A percentile compares a stretch with the other conserved stretches of the same genome.
Evolutionary conservation across 64 coral and sea anemone genomes (phyloP).

Genomic region (Platygyra sinensis): DNA sequence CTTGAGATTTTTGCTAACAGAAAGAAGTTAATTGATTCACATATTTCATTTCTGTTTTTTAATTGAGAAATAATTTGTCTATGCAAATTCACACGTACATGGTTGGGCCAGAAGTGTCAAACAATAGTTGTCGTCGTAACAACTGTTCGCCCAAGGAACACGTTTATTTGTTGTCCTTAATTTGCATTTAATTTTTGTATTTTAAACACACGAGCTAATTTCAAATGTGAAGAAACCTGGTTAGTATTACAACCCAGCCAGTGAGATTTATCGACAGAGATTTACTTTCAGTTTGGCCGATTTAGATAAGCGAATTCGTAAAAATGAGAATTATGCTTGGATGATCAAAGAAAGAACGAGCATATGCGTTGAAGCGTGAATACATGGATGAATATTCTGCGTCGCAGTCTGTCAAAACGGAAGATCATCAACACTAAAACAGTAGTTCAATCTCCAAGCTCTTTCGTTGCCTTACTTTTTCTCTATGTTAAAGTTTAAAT

Average conservation of each 20-base stretch:
- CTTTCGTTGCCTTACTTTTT: neutral
- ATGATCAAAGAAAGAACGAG: neutral
- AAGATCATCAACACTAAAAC: neutral
- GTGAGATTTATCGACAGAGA: neutral
- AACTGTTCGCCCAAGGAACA: neutral
- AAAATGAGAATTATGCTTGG: constrained; percentile 13
- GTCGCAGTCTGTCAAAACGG: neutral
- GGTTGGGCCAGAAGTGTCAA: neutral
- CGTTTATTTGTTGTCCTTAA: neutral
- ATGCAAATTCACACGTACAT: constrained; percentile 29
- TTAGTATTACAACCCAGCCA: neutral
- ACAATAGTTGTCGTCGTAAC: neutral
- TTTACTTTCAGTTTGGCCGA: neutral
- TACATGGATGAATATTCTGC: constrained; percentile 27
- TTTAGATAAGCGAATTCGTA: constrained; percentile 1
- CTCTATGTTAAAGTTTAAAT: neutral
- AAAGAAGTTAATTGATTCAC: neutral
- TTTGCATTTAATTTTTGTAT: constrained; percentile 11
- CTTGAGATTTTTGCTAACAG: neutral
- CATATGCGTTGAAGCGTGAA: constrained; percentile 32
- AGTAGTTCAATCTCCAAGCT: neutral
- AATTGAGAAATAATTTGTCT: neutral
- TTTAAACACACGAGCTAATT: neutral
- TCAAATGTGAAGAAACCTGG: neutral
- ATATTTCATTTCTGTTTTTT: neutral